These are phyloP conservation scores for Porites divaricata DNA, from an alignment of 92 coral and sea anemone species.

Conservation along the genomic window DNA sequence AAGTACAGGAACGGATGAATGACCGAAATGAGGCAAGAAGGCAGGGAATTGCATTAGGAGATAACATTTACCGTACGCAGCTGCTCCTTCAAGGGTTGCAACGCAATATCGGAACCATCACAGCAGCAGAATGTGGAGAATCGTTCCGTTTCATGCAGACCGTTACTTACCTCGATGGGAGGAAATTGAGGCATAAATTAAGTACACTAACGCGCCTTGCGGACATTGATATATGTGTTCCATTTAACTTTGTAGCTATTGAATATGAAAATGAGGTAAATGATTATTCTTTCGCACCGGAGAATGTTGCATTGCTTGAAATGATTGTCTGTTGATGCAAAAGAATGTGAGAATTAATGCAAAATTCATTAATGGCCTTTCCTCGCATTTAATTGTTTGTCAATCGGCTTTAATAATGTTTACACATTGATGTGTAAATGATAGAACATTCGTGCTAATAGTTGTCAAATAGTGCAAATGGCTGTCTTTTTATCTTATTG, in stretches of 20 bases:
- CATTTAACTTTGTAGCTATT: slow-evolving; percentile 10
- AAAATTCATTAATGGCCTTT: slow-evolving; percentile 37
- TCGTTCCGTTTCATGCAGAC: slow-evolving; percentile 44
- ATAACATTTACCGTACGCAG: slow-evolving; percentile 31
- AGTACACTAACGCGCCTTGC: slow-evolving; percentile 5
- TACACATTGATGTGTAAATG: slow-evolving; percentile 38
- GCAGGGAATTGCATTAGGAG: slow-evolving; percentile 49
- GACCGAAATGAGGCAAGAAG: slow-evolving; percentile 62
- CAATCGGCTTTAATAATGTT: slow-evolving; percentile 20
- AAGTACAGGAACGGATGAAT: slow-evolving; percentile 61
- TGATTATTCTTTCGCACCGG: slow-evolving; percentile 36
- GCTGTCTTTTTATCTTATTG: slow-evolving; percentile 43
- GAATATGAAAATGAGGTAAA: slow-evolving; percentile 8
- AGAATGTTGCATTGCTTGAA: slow-evolving; percentile 49
- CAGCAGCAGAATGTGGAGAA: slow-evolving; percentile 14
- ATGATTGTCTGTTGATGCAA: slow-evolving; percentile 47
- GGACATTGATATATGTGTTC: slow-evolving; percentile 1
- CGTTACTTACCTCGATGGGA: slow-evolving; percentile 22
- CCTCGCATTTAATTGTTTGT: slow-evolving; percentile 43
- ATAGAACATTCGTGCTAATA: slow-evolving; percentile 32
- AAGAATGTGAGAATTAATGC: slow-evolving; percentile 49
- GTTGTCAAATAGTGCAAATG: slow-evolving; percentile 25
- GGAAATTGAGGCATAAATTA: slow-evolving; percentile 24
- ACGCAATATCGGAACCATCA: slow-evolving; percentile 26
- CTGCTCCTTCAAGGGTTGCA: slow-evolving; percentile 1